These are phyloP conservation scores for Drosophila lacteicornis DNA, from an alignment of 1,140 invertebrate species.

Conservation along the genomic window DNA sequence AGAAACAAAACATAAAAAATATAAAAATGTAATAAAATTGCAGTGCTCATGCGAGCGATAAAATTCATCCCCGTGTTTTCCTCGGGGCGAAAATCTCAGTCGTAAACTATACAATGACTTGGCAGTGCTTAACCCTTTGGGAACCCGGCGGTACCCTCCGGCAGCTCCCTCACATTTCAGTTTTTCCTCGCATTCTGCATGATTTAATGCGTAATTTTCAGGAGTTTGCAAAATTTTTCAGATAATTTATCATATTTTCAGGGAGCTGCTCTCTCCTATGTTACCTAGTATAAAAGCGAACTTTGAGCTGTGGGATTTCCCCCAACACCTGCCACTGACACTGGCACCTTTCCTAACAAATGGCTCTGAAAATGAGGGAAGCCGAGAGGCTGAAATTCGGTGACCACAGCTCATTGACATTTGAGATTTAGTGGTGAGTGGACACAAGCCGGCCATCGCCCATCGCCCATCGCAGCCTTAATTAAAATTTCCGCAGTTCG, in stretches of 20 bases:
- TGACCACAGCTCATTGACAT: slow-evolving; percentile 78
- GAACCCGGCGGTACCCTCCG: not conserved
- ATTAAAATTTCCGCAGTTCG: slow-evolving; percentile 65
- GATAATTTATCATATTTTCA: slow-evolving; percentile 78
- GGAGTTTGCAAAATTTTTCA: slow-evolving; percentile 74
- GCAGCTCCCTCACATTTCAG: not conserved
- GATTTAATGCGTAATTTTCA: slow-evolving; percentile 82
- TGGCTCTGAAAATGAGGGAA: slow-evolving; percentile 45
- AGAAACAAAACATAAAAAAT: slow-evolving; percentile 24
- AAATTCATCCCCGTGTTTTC: slow-evolving; percentile 29
- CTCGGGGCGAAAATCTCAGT: slow-evolving; percentile 53
- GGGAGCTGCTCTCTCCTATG: not conserved
- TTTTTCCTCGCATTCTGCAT: slow-evolving; percentile 60
- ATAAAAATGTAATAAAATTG: slow-evolving; percentile 74
- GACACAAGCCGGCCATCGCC: slow-evolving; percentile 15
- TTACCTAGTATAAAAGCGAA: slow-evolving; percentile 6
- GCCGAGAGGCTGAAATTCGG: slow-evolving; percentile 54
- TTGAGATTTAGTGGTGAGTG: slow-evolving; percentile 64
- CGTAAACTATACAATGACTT: slow-evolving; percentile 78
- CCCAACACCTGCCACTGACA: slow-evolving; percentile 63
- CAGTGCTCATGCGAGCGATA: slow-evolving; percentile 74
- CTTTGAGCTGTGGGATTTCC: slow-evolving; percentile 32
- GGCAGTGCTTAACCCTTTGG: slow-evolving; percentile 60
- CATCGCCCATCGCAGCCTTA: slow-evolving; percentile 58
- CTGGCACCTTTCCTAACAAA: slow-evolving; percentile 45